These are phyloP conservation scores for Micromussa lordhowensis DNA, from an alignment of 92 coral and sea anemone species.

Conservation along the genomic window DNA sequence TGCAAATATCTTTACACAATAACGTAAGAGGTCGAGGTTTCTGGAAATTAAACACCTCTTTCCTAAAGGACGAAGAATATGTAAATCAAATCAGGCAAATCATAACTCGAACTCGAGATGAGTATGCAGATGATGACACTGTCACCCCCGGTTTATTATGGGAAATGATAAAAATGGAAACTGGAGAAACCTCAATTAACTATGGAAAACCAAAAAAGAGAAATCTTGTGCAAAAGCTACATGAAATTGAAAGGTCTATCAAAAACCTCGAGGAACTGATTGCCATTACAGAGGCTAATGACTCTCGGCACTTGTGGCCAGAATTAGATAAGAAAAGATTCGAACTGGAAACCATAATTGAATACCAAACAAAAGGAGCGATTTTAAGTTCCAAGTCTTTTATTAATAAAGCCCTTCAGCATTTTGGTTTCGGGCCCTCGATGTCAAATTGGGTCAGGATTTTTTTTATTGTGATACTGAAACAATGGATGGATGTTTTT, in stretches of 20 bases:
- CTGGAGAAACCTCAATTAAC: no score
- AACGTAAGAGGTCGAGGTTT: no score
- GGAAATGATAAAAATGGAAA: constrained; percentile 20
- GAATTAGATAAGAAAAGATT: background rate
- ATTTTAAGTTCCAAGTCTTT: background rate
- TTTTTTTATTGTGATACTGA: no score
- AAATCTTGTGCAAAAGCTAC: background rate
- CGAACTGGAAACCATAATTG: background rate
- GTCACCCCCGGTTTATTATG: background rate
- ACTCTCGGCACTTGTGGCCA: background rate
- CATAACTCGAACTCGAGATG: no score
- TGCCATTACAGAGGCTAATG: no score
- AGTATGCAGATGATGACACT: no score
- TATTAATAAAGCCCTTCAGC: background rate
- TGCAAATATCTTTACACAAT: no score
- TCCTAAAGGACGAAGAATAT: no score
- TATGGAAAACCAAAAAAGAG: background rate
- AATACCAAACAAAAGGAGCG: background rate
- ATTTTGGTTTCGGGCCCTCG: background rate
- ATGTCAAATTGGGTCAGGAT: constrained; percentile 2
- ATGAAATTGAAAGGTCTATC: background rate
- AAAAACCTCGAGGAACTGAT: background rate
- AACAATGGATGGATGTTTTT: background rate
- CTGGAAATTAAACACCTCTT: no score
- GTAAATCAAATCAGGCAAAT: no score